A percentile compares a stretch with the other conserved stretches of the same genome.
Evolutionary conservation across 2,113 vertebrate species (phyloP).

Genomic region (Pseudopodoces humilis): DNA sequence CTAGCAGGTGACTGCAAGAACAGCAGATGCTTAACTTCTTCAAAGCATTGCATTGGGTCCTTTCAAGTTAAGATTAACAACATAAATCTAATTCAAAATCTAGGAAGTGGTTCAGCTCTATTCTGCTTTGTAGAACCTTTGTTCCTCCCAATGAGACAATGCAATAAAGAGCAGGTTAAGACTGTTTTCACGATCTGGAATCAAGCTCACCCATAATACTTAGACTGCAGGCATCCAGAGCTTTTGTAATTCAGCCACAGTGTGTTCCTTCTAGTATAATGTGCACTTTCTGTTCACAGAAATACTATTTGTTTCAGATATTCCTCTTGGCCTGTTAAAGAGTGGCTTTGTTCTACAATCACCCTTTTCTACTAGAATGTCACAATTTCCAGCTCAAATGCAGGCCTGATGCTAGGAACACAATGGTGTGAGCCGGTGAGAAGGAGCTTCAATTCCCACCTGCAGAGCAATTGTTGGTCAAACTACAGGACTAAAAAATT

Average conservation of each 20-base stretch:
- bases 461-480: not conserved
- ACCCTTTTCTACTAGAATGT: not conserved
- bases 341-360: not conserved
- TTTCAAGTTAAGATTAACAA: not conserved
- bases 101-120: not conserved
- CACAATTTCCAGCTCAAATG: not conserved
- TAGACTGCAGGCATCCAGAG: not conserved
- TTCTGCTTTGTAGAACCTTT: not conserved
- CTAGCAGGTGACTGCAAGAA: not conserved
- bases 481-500: not conserved
- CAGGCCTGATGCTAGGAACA: not conserved
- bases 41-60: not conserved
- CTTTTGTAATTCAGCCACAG: not conserved
- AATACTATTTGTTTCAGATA: not conserved
- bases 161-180: not conserved
- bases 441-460: not conserved
- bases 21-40: not conserved
- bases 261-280: not conserved
- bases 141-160: not conserved
- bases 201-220: not conserved
- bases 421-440: not conserved
- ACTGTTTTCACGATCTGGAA: not conserved
- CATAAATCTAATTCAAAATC: not conserved
- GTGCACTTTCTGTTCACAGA: not conserved
- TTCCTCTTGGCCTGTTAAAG: not conserved